Evolutionary conservation across 2,888 invertebrate genomes (phyloP), one percentile per base, ranked within the genome.

Genomic region (Caenorhabditis doughertyi): DNA sequence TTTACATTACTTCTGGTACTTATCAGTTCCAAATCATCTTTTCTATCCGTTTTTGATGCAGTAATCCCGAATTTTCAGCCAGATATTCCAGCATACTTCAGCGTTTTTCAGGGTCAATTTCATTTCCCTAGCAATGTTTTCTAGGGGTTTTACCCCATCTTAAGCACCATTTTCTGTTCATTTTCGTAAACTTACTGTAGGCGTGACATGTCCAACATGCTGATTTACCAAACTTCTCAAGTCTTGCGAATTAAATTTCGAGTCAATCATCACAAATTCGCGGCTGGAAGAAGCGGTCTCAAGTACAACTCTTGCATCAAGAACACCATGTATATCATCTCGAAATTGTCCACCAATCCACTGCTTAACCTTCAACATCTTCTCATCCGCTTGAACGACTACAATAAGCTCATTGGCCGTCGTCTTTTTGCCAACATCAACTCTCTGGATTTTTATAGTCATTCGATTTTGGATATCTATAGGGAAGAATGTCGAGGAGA

Each of bases 201-300:
- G 79, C 1, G 51, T 53, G 4, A 51, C 16, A 11, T 70, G 29
- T 18, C 83, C 83, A 8, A 73, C 18, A 42, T 70, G 29, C 13
- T 56, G 65, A 0, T 7, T 2, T 2, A 71, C 44, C 3, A 79
- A 7, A 3, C 25, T 18, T 27, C 49, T n/a, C 29, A 83, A 79
- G 0, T 55, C 55, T 39, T 4, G 56, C 7, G 32, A 32, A 53
- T 76, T 83, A 29, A 49, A 81, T 1, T 29, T 13, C 27, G n/a
- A 7, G 21, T 82, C 89, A 67, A 84, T 71, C 21, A 83, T 68
- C 70, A 67, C 65, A 60, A 83, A 83, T 18, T 84, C 76, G 29
- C 64, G 49, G 18, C 58, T 60, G 9, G 71, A 55, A 2, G 72
- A 25, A 8, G 65, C 60, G 0, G 49, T 21, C 47, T 83, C 83